Evolutionary conservation across 92 coral and sea anemone genomes (phyloP).

Genomic region (Epizoanthus ramosus): DNA sequence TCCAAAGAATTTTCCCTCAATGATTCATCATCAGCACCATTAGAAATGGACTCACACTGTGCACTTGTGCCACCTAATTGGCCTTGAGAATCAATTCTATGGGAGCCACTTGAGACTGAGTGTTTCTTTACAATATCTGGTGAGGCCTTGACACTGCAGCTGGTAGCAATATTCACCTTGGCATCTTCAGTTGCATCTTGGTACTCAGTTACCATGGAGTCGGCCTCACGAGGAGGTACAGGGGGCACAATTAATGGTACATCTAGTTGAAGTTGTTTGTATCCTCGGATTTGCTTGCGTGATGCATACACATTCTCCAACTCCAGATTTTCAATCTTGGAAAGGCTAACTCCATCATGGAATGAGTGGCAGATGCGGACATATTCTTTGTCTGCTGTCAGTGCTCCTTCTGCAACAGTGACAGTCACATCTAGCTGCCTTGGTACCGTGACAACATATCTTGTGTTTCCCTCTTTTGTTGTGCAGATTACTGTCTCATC

Average conservation of each 20-base stretch:
- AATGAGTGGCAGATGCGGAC: slow-evolving; percentile 79
- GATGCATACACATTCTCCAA: slow-evolving; percentile 83
- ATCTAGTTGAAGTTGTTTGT: slow-evolving; percentile 54
- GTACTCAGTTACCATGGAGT: slow-evolving; percentile 8
- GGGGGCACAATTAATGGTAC: slow-evolving; percentile 49
- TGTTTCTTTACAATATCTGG: slow-evolving; percentile 2
- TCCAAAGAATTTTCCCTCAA: neutral
- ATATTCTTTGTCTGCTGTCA: slow-evolving; percentile 86
- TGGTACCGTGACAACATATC: slow-evolving; percentile 87
- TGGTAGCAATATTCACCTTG: neutral
- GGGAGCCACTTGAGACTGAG: neutral
- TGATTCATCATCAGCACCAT: slow-evolving; percentile 5
- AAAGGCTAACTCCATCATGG: slow-evolving; percentile 83
- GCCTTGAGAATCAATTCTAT: neutral
- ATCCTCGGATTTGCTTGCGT: slow-evolving; percentile 79
- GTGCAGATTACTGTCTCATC: slow-evolving; percentile 86
- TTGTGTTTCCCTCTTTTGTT: slow-evolving; percentile 59
- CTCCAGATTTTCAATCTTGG: slow-evolving; percentile 79
- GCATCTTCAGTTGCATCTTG: neutral
- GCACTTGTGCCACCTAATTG: neutral
- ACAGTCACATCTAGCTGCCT: slow-evolving; percentile 81
- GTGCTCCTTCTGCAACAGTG: slow-evolving; percentile 83
- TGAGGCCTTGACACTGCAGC: neutral
- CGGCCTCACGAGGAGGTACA: slow-evolving; percentile 45
- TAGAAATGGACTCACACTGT: slow-evolving; percentile 35